Percentiles rank a stretch among this genome's conserved stretches.
phyloP scores from a whole-genome alignment of 2,113 vertebrate species.

The Nicator chloris region DNA sequence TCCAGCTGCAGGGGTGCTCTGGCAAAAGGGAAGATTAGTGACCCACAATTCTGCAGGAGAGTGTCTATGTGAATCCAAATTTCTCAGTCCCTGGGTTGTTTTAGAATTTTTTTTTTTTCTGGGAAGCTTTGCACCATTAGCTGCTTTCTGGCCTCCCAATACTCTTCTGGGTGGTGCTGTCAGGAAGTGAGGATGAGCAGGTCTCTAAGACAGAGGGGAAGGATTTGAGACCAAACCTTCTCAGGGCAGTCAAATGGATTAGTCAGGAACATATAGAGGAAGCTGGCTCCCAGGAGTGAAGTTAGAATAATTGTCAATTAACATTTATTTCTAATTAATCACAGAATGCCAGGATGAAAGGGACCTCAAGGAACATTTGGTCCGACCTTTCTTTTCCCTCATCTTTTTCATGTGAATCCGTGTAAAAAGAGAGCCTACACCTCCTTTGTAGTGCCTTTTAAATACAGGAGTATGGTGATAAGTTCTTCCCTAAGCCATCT shows the following conservation, averaged over 20 bases:
- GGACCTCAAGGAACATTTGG: background rate
- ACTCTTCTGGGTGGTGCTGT: constrained; percentile 13
- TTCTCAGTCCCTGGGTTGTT: background rate
- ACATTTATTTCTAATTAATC: background rate
- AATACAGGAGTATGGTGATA: background rate
- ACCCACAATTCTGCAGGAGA: background rate
- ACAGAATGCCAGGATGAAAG: background rate
- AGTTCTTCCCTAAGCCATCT: background rate
- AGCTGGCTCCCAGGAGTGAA: background rate
- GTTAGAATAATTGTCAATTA: background rate
- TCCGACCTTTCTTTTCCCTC: background rate
- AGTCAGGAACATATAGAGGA: background rate
- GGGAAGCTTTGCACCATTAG: constrained; percentile 33
- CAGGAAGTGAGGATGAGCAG: background rate
- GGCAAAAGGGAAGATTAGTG: background rate
- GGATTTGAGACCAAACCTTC: background rate
- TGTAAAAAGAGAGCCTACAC: background rate
- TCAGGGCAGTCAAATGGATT: background rate
- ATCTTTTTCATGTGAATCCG: background rate
- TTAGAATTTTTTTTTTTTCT: background rate
- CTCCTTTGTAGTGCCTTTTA: background rate
- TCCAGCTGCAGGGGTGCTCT: background rate
- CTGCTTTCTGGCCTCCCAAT: constrained; percentile 27
- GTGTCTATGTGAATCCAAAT: background rate
- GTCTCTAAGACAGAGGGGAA: background rate